A percentile compares a stretch with the other conserved stretches of the same genome.
Evolutionary conservation across 2,888 invertebrate species (phyloP).

Genomic region (Thera britannica): DNA sequence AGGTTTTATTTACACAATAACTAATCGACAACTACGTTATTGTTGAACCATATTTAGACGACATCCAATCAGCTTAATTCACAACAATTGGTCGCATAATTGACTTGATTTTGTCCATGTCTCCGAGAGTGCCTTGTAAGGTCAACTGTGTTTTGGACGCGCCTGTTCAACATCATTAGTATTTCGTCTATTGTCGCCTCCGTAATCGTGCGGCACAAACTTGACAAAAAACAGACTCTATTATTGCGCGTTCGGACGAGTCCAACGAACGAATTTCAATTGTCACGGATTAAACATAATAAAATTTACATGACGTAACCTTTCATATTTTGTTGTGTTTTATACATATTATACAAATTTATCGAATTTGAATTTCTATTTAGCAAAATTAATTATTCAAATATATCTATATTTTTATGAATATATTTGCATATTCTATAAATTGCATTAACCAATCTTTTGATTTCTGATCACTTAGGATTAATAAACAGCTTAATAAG

Average conservation of each 20-base stretch:
- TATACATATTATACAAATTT: too few relatives aligned
- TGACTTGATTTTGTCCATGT: constrained; percentile 57
- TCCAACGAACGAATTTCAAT: constrained; percentile 44
- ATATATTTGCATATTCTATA: constrained; percentile 18
- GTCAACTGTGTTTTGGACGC: constrained; percentile 54
- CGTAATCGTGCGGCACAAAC: constrained; percentile 46
- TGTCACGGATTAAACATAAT: constrained; percentile 41
- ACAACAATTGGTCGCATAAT: constrained; percentile 59
- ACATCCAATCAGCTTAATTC: constrained; percentile 63
- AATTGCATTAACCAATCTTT: background rate
- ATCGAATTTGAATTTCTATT: background rate
- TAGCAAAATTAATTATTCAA: constrained; percentile 19
- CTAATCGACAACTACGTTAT: constrained; percentile 44
- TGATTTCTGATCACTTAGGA: background rate
- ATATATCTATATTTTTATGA: constrained; percentile 18
- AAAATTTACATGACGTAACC: constrained; percentile 46
- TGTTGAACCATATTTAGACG: constrained; percentile 48
- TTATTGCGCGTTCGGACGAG: constrained; percentile 41
- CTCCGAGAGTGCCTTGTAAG: constrained; percentile 55
- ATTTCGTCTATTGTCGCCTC: constrained; percentile 42
- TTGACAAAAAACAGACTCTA: constrained; percentile 52
- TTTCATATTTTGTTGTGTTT: too few relatives aligned
- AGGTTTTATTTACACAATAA: constrained; percentile 16
- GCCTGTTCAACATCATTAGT: constrained; percentile 41
- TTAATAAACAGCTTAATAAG: too few relatives aligned